phyloP scores from a whole-genome alignment of 1,140 invertebrate genomes.

The Eumaeus atala region DNA sequence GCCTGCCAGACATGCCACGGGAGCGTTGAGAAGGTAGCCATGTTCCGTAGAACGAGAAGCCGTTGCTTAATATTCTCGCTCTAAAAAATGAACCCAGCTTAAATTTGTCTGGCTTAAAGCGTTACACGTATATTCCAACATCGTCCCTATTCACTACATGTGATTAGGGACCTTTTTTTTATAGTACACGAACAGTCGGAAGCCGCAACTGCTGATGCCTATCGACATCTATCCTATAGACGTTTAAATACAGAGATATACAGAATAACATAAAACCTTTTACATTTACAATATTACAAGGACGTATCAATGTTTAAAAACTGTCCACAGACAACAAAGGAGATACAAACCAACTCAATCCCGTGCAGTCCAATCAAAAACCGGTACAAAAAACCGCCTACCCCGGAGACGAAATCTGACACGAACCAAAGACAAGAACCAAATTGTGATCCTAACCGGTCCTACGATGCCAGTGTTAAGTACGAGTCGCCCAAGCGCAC shows the following conservation, averaged over 20 bases:
- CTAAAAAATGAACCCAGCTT: no score
- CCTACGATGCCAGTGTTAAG: constrained; percentile 16
- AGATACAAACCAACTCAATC: constrained; percentile 30
- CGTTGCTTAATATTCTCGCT: no score
- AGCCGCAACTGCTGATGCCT: no score
- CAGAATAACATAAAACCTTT: no score
- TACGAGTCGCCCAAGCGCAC: constrained; percentile 17
- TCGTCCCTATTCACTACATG: no score
- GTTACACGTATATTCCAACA: no score
- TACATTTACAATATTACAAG: not conserved
- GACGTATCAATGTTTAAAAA: not conserved
- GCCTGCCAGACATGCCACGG: not conserved
- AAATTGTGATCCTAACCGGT: constrained; percentile 12
- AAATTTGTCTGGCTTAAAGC: no score
- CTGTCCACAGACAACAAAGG: constrained; percentile 23
- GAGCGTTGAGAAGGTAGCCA: not conserved
- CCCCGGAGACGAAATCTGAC: constrained; percentile 21
- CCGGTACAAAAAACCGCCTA: constrained; percentile 20
- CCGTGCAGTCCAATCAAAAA: constrained; percentile 32
- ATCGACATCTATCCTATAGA: no score
- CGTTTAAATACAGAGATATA: no score
- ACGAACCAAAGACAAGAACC: constrained; percentile 15
- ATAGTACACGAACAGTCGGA: no score
- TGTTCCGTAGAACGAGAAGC: not conserved
- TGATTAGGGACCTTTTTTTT: no score